Evolutionary conservation across 2,797 vertebrate species (phyloP), one percentile per base, ranked within the genome.

Genomic region (Picus viridis): DNA sequence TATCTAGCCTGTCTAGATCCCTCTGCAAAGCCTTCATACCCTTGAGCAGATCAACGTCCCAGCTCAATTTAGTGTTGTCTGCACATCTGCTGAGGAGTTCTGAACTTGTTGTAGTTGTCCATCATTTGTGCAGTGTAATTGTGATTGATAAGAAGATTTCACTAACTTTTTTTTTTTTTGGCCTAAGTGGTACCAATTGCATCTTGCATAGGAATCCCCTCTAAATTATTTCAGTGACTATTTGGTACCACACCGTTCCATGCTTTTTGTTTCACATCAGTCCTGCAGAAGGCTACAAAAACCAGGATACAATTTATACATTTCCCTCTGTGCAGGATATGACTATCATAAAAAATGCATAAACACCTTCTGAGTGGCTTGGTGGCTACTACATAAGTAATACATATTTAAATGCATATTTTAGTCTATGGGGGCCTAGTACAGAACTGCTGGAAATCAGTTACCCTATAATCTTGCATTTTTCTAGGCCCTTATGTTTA

Each of bases 311-410:
- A 87, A 54, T 78, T 86, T 75, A 57, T 57, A 89, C 39, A n/a
- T 24, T 89, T 41, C 73, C 84, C 90, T 83, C 88, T 93, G 83
- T 76, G 49, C 49, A 73, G 84, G 47, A 30, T 59, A 67, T 26
- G 45, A 34, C 79, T 67, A 67, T 19, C 49, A 73, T 47, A 85
- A 70, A 78, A 93, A 91, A 83, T 81, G 67, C 57, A 88, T 34
- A 72, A 75, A 87, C 64, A 73, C 76, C 76, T 96, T 94, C 79
- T 73, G 90, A 49, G 79, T 92, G 84, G 92, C 70, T 73, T 83
- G 39, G 59, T 8, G 2, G 16, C n/a, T 92, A 75, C 71, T 93
- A 70, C 45, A 64, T 74, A 86, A 73, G 39, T 18, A 53, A 78
- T 32, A 58, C 16, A 54, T 63, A 77, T 82, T 79, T 81, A 89